Percentiles rank a stretch among this genome's conserved stretches.
Evolutionary conservation across 2,113 vertebrate genomes (phyloP).

Genomic region (Channa maculata): DNA sequence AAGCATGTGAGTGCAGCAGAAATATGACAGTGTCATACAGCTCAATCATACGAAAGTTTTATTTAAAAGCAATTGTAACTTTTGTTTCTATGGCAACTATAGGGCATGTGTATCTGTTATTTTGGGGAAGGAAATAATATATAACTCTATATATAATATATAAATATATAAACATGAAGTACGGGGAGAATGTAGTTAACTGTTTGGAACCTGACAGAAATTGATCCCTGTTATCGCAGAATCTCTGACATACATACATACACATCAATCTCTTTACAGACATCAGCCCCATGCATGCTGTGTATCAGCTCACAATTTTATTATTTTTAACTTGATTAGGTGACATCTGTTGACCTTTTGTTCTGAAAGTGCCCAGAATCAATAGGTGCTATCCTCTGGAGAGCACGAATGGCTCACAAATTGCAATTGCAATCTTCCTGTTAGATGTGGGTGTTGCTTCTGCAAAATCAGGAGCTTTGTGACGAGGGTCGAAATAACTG

Average conservation of each 20-base stretch:
- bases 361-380: constrained; percentile 12
- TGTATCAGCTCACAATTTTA: not conserved
- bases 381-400: not conserved
- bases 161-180: too few relatives aligned
- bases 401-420: not conserved
- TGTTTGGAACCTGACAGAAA: constrained; percentile 26
- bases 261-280: not conserved
- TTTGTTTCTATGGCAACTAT: too few relatives aligned
- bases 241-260: constrained; percentile 27
- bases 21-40: too few relatives aligned
- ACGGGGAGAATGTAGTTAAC: too few relatives aligned
- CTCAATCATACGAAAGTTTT: too few relatives aligned
- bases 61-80: too few relatives aligned
- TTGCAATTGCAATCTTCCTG: not conserved
- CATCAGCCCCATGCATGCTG: not conserved
- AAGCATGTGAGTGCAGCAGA: too few relatives aligned
- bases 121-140: too few relatives aligned
- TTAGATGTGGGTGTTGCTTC: not conserved
- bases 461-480: not conserved
- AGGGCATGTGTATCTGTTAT: too few relatives aligned
- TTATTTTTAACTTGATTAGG: constrained; percentile 21
- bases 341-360: constrained; percentile 41
- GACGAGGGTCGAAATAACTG: too few relatives aligned
- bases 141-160: too few relatives aligned
- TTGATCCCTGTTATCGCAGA: constrained; percentile 43